Evolutionary conservation across 2,113 vertebrate genomes (phyloP), one percentile per base, ranked within the genome.

Genomic region (Campylorhamphus procurvoides): DNA sequence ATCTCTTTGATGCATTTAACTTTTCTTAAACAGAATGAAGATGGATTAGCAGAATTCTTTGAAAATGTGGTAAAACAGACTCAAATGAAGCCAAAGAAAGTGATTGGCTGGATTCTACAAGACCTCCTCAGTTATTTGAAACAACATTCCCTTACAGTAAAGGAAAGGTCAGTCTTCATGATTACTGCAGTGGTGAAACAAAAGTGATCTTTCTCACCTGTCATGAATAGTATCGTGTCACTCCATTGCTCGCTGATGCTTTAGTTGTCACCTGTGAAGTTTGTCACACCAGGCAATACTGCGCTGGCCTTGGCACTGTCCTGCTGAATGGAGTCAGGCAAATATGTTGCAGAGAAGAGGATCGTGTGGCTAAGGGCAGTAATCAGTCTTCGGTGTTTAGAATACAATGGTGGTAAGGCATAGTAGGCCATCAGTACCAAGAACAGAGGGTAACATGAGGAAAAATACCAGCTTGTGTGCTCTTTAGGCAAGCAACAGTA

Each of bases 71-170:
- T 99, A 56, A 98, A 97, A 95, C 95, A 95, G 80, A 99, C 99
- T 39, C 98, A 95, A 58, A 98, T 97, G 97, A 98, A 98, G 94
- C 98, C 99, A 11, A 98, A 98, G 96, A 99, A 98, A 92, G 99
- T 99, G 96, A 98, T 99, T 46, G 99, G 98, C 96, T 99, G 99
- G 99, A 97, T 99, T 97, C 98, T 99, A 27, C 99, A 99, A 1
- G 98, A 98, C 92, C 96, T 99, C 23, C 94, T 99, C 93, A 97
- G 98, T 68, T 98, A 98, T 78, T 97, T 99, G 95, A 99, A 98
- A 91, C 98, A 98, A 23, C 95, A 97, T 94, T 98, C 98, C 91
- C 96, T 99, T 68, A 97, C 97, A 33, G 98, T 99, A 89, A 98
- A 98, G 83, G 98, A 99, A 97, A 99, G 99, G 99, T 99, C 96